Base-by-base conservation (phyloP, 2,888 invertebrate genomes). In the Melikaiella ostensackeni region DNA sequence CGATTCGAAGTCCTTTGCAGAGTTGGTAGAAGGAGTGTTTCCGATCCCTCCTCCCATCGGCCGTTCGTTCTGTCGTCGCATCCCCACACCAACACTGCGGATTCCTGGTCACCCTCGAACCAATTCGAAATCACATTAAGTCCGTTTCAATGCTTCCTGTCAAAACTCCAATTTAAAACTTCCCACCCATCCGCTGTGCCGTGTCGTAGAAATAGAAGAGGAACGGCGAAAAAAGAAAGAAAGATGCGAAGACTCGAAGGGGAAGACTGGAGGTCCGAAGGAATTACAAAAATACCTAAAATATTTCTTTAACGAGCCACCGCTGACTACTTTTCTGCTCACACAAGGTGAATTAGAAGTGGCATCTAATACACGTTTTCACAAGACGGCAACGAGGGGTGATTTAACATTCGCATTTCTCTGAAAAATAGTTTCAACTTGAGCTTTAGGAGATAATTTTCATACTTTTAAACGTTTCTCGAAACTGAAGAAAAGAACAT, bases 101-200 rank as follows among this genome's bases (percentile, higher is more conserved):
- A 81, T 81, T 81, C 80, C 42, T 66, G 55, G n/a, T 46, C 42
- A 57, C 63, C 77, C 75, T 75, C 81, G 66, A 83, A 84, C 84
- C 86, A 86, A 86, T 87, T 86, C 85, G 84, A 88, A 89, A 90
- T 90, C 88, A 86, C 86, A 88, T 89, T 89, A 89, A 87, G 85
- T 88, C 84, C 88, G 84, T 87, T 86, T 86, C 87, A 86, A 86
- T 87, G 88, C 86, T 85, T 87, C 86, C 89, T 87, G 89, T 89
- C 89, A 89, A 89, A 89, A 89, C 87, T 89, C 85, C 86, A 89
- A 89, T 89, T 88, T 87, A 89, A 89, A 90, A 90, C 85, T 89
- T 89, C 84, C 86, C 81, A 80, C 82, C 70, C 35, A 73, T 35
- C 70, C 78, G 46, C 46, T 63, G n/a, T 42, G 24, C 24, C 2